Base-by-base conservation (phyloP, 2,888 invertebrate genomes). In the Rhogogaster chlorosoma region DNA sequence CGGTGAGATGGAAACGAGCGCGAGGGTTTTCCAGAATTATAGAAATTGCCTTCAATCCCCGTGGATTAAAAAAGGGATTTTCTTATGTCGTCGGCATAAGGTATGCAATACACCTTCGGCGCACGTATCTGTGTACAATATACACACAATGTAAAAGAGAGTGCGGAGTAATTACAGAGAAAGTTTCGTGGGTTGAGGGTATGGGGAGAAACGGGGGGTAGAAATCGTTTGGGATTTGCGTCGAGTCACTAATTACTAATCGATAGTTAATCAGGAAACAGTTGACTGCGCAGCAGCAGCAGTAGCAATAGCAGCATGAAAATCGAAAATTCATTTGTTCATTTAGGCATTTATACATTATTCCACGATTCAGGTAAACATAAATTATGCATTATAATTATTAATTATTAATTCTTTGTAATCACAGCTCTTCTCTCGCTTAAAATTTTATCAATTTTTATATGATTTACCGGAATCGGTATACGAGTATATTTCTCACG, bases 171-270 rank as follows among this genome's bases (percentile, higher is more conserved):
- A 77, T 77, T 77, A 77, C 29, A 49, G 77, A 77, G 77, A 53
- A 77, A 53, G 77, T 53, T 26, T 6, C 4, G 4, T 5, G 18
- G 26, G 26, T 2, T 26, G 22, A 18, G 1, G 67, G 29, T 22
- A 32, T 29, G 29, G 29, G 15, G 0, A 12, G 64, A 12, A 29
- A 3, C 0, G 4, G 29, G 64, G 49, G 26, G 61, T 9, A 12
- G 77, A 77, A 75, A 75, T 77, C 77, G 77, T 77, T 77, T 77
- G 53, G 77, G 77, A 77, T 77, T 77, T 77, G 77, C 49, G 49
- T 73, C 22, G 71, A 73, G 71, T 73, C 73, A 38, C 77, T 77
- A 77, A 77, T 77, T 36, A 77, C 77, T 77, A 77, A 77, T 77
- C 77, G 77, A 77, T 77, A 77, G 49, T 77, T 77, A 77, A 77